Evolutionary conservation across 2,797 vertebrate species (phyloP), one percentile per base, ranked within the genome.

Genomic region (Mus minutoides): DNA sequence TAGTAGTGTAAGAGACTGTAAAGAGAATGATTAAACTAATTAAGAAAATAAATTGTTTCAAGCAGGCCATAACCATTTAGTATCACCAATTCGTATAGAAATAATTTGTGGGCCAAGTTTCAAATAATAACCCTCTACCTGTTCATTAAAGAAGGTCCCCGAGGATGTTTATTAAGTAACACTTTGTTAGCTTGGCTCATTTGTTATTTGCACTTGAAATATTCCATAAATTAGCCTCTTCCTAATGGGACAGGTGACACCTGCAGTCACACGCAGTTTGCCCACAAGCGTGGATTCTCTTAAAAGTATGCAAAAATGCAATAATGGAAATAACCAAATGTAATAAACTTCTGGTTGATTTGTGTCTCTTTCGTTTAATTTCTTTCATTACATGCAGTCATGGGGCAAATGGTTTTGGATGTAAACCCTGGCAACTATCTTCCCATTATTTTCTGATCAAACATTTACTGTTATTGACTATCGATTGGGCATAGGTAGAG

Each of bases 1-100:
- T 94, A 96, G 78, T 94, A 95, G 88, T 90, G 87, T 93, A 93
- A 94, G 82, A 97, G 96, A 93, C 73, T 95, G 40, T 94, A 94
- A 93, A 95, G 76, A 97, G 86, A 96, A 97, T 97, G 92, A 94
- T 94, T 97, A 96, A 98, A 92, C 88, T 97, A 97, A 98, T 98
- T 98, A 97, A 96, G 95, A 96, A 97, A 97, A 97, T 90, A 96
- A 97, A 97, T 96, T 98, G 94, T 97, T 97, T 97, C 91, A 92
- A 94, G 96, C 80, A 97, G 95, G 86, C 83, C 82, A 95, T 21
- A 76, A 46, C 16, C 94, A 96, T 94, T 97, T 97, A 94, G 96
- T 97, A 97, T 93, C 93, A 95, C 71, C 29, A 64, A 92, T 90
- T 97, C 95, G 62, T 92, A 92, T 17, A 96, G 92, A 96, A 97